Evolutionary conservation across 2,888 invertebrate genomes (phyloP).

Genomic region (Timandra comae): DNA sequence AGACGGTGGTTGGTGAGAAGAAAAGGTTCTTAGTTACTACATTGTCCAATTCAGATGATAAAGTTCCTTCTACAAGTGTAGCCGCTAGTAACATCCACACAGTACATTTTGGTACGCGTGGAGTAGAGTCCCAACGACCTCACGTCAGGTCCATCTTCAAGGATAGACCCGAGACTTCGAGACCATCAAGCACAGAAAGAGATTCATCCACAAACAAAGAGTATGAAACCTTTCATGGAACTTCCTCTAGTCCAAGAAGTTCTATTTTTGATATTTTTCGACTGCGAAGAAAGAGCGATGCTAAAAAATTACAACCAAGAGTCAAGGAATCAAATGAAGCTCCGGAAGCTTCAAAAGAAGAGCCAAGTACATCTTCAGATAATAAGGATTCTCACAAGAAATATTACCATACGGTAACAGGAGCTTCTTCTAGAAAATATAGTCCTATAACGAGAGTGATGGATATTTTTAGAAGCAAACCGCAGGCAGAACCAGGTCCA

Average conservation of each 20-base stretch:
- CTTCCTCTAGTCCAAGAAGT: conserved; percentile 68
- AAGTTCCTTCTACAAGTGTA: conserved; percentile 47
- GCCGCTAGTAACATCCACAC: conserved; percentile 63
- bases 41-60: conserved; percentile 50
- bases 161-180: conserved; percentile 52
- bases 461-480: conserved; percentile 68
- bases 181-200: conserved; percentile 62
- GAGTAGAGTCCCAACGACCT: conserved; percentile 65
- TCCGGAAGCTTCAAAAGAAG: conserved; percentile 50
- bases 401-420: conserved; percentile 72
- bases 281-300: conserved; percentile 67
- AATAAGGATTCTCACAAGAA: conserved; percentile 66
- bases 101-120: conserved; percentile 69
- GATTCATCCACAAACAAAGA: conserved; percentile 52
- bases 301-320: conserved; percentile 53
- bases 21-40: conserved; percentile 67
- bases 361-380: conserved; percentile 39
- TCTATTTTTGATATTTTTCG: conserved; percentile 73
- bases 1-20: conserved; percentile 64
- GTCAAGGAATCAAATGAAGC: conserved; percentile 47
- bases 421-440: conserved; percentile 65
- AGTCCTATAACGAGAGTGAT: conserved; percentile 71
- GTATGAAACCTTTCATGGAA: conserved; percentile 72
- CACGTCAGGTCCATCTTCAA: conserved; percentile 66
- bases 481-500: conserved; percentile 49